Conservation (phyloP, 2,888 invertebrate genomes). For the Caenorhabditis sp. region DNA sequence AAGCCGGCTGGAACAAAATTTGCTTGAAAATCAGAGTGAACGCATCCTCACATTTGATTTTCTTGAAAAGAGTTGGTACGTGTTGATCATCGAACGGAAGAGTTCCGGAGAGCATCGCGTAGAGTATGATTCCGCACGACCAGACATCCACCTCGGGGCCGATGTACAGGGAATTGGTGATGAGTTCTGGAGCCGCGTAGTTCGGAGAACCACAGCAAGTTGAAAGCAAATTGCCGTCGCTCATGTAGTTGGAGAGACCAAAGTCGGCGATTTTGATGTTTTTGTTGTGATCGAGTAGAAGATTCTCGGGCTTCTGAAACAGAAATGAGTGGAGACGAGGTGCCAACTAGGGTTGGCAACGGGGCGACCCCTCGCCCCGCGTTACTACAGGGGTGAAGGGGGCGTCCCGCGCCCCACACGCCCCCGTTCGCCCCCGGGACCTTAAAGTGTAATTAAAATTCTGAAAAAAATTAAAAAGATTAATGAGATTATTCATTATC, state of each 20-base stretch:
- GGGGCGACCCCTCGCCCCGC: no score
- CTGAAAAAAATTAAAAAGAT: no score
- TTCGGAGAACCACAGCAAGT: conserved; percentile 99
- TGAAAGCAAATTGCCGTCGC: conserved; percentile 96
- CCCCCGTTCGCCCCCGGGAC: no score
- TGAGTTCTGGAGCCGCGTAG: conserved; percentile 98
- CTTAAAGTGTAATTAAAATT: no score
- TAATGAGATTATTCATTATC: no score
- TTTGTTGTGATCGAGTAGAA: conserved; percentile 80
- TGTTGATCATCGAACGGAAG: conserved; percentile 98
- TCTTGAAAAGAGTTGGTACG: conserved; percentile 94
- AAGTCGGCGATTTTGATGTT: conserved; percentile 97
- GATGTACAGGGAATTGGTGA: conserved; percentile 94
- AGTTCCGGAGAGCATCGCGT: conserved; percentile 90
- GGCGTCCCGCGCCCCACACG: no score
- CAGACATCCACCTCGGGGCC: conserved; percentile 99
- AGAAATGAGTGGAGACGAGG: no score
- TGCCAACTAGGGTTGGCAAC: no score
- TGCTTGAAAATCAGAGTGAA: not conserved
- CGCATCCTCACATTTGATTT: conserved; percentile 88
- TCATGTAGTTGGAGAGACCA: conserved; percentile 99
- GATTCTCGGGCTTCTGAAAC: conserved; percentile 85
- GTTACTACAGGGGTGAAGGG: no score
- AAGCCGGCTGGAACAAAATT: conserved; percentile 86
- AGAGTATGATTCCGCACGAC: conserved; percentile 97